A percentile compares a stretch with the other conserved stretches of the same genome.
phyloP scores from a whole-genome alignment of 2,113 vertebrate genomes.

The Clupea harengus region DNA sequence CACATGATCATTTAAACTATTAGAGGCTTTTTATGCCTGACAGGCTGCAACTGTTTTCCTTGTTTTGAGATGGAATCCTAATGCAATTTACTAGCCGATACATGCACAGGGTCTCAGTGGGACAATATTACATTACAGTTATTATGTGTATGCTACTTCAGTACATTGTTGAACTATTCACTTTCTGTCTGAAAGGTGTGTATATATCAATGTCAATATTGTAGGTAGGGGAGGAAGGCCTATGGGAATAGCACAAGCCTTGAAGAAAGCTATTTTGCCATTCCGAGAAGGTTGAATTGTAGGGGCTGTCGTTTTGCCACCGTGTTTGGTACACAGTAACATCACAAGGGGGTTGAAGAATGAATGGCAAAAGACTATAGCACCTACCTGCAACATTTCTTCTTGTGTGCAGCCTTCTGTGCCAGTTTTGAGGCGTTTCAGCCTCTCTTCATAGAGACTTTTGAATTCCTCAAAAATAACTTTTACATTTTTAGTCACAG shows the following conservation, averaged over 20 bases:
- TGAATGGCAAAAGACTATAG: not conserved
- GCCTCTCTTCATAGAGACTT: conserved; percentile 53
- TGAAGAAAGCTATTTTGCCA: not conserved
- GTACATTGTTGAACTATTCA: not conserved
- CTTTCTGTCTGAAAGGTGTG: not conserved
- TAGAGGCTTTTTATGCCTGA: conserved; percentile 70
- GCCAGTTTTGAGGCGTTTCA: conserved; percentile 46
- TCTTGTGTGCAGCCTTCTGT: conserved; percentile 11
- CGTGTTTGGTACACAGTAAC: not conserved
- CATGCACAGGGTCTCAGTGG: conserved; percentile 64
- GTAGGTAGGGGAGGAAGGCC: not conserved
- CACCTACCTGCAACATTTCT: conserved; percentile 54
- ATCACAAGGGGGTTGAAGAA: not conserved
- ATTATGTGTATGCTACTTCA: conserved; percentile 10
- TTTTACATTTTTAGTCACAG: conserved; percentile 42
- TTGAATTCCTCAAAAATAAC: conserved; percentile 55
- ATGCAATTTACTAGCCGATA: conserved; percentile 69
- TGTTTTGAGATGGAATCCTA: conserved; percentile 65
- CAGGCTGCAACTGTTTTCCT: conserved; percentile 62
- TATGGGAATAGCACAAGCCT: not conserved
- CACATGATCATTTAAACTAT: conserved; percentile 72
- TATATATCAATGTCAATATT: not conserved
- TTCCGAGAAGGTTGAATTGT: not conserved
- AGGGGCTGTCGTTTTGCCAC: not conserved
- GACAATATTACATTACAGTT: conserved; percentile 61